phyloP scores from a whole-genome alignment of 1,140 invertebrate species.

The Rhagoletis pomonella region DNA sequence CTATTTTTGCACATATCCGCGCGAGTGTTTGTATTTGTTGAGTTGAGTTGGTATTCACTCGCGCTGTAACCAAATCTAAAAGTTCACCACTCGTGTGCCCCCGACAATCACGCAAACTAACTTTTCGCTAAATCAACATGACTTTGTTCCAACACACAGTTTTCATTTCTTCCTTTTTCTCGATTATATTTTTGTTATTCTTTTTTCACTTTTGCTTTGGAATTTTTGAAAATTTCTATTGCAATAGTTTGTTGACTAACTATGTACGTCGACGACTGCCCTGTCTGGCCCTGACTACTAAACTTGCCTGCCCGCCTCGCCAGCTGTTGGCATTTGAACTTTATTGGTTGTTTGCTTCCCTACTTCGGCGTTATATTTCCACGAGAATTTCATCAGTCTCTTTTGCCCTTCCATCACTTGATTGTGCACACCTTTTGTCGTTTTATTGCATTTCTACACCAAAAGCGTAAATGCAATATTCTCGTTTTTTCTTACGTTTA shows the following conservation, averaged over 20 bases:
- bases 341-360: constrained; percentile 19
- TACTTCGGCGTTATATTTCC: neutral
- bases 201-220: constrained; percentile 6
- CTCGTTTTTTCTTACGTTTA: neutral
- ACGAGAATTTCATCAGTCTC: constrained; percentile 24
- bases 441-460: constrained; percentile 15
- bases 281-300: neutral
- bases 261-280: neutral
- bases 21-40: neutral
- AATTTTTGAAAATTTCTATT: constrained; percentile 41
- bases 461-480: constrained; percentile 25
- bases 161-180: neutral
- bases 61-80: constrained; percentile 2
- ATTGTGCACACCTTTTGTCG: neutral
- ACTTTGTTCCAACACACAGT: constrained; percentile 11
- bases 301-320: neutral
- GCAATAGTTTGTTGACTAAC: constrained; percentile 47
- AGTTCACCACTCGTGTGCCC: neutral
- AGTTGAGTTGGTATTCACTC: neutral
- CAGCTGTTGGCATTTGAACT: constrained; percentile 40
- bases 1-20: neutral
- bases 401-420: neutral
- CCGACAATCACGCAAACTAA: neutral
- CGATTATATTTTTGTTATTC: neutral
- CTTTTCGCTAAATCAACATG: constrained; percentile 50